Evolutionary conservation across 1,140 invertebrate species (phyloP).

Genomic region (Carcinoscorpius rotundicauda): DNA sequence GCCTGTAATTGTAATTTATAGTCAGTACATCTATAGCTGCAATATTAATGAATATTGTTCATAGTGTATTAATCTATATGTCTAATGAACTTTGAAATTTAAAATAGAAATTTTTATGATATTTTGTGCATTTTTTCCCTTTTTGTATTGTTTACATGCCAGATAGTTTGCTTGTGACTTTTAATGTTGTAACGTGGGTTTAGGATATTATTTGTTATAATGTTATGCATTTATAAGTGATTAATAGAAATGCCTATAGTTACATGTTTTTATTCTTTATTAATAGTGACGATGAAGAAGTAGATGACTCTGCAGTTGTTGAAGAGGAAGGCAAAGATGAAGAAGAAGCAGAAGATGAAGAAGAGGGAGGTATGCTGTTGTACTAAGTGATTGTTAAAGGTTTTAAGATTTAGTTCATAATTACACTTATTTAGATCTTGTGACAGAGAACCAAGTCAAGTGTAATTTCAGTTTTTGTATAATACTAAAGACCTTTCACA

Average conservation of each 20-base stretch:
- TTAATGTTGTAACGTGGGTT: not conserved
- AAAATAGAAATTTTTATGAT: not conserved
- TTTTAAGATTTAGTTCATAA: too few relatives aligned
- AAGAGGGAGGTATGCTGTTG: slow-evolving; percentile 34
- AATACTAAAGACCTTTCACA: not conserved
- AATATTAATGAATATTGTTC: too few relatives aligned
- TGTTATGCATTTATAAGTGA: too few relatives aligned
- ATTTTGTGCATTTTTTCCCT: not conserved
- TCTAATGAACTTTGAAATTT: too few relatives aligned
- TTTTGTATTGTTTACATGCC: not conserved
- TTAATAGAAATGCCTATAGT: too few relatives aligned
- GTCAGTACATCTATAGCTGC: too few relatives aligned
- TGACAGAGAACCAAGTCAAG: not conserved
- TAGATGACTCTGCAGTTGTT: slow-evolving; percentile 27
- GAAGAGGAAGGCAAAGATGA: slow-evolving; percentile 30
- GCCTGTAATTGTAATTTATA: too few relatives aligned
- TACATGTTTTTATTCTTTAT: not conserved
- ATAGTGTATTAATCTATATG: too few relatives aligned
- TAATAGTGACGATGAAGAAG: slow-evolving; percentile 33
- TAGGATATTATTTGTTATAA: not conserved
- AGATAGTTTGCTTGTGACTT: not conserved
- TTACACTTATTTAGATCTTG: slow-evolving; percentile 15
- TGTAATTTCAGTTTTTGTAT: not conserved
- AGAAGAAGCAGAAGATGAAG: slow-evolving; percentile 43
- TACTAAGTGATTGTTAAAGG: too few relatives aligned